A percentile compares a stretch with the other conserved stretches of the same genome.
Evolutionary conservation across 1,140 invertebrate species (phyloP).

Genomic region (Planococcus citri): DNA sequence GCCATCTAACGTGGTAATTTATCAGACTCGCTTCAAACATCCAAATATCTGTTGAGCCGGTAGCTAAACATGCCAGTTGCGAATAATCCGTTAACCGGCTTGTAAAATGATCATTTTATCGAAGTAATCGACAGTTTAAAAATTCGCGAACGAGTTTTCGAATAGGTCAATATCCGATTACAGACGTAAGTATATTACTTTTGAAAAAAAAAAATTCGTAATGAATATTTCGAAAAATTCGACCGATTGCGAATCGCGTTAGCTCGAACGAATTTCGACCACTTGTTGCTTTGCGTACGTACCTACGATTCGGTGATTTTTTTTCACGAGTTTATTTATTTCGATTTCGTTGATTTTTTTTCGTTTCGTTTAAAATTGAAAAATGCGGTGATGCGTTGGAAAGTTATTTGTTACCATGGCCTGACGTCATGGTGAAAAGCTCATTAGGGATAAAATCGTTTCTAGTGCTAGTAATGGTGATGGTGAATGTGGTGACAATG

Average conservation of each 20-base stretch:
- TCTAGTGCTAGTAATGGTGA: conserved; percentile 24
- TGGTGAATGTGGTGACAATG: conserved; percentile 23
- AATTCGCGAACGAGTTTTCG: conserved; percentile 17
- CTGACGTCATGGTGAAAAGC: conserved; percentile 26
- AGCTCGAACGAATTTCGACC: background rate
- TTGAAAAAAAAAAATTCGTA: background rate
- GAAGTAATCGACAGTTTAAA: conserved; percentile 10
- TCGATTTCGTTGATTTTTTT: background rate
- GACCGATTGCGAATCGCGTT: background rate
- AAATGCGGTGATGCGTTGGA: conserved; percentile 16
- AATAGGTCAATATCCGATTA: conserved; percentile 15
- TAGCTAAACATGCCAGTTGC: conserved; percentile 1
- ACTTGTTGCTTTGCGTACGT: too few species aligned
- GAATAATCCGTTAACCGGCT: background rate
- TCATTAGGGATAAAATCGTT: conserved; percentile 14
- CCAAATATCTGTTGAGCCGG: background rate
- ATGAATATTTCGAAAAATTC: background rate
- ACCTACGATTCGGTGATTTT: too few species aligned
- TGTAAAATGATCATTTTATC: background rate
- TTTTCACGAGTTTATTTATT: background rate
- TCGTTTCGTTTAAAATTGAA: background rate
- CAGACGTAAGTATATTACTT: background rate
- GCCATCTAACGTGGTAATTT: background rate
- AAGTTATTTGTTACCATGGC: conserved; percentile 22
- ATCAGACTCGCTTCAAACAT: background rate